A percentile compares a stretch with the other conserved stretches of the same genome.
phyloP scores from a whole-genome alignment of 2,888 invertebrate species.

The Andrena bicolor region DNA sequence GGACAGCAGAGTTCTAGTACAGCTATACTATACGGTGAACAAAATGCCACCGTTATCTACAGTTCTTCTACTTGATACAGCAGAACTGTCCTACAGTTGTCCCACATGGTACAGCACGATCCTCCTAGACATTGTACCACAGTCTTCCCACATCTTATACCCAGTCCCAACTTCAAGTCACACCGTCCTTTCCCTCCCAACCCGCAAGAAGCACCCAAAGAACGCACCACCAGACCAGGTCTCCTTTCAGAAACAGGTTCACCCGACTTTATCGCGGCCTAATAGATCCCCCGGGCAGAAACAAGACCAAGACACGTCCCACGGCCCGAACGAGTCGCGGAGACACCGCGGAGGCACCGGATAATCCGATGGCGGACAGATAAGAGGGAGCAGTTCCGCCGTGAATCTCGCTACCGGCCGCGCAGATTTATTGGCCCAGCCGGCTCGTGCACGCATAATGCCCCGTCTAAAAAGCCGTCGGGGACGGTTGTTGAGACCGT shows the following conservation, averaged over 20 bases:
- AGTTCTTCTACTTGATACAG: too few species aligned
- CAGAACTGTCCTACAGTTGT: too few species aligned
- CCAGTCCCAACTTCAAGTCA: too few species aligned
- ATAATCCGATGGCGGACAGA: conserved; percentile 33
- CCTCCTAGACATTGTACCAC: too few species aligned
- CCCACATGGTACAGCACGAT: too few species aligned
- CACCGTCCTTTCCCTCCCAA: too few species aligned
- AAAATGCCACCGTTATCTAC: too few species aligned
- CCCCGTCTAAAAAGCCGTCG: conserved; percentile 36
- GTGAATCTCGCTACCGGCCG: conserved; percentile 29
- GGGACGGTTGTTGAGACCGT: conserved; percentile 37
- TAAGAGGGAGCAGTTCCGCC: neutral
- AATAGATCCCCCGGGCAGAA: conserved; percentile 33
- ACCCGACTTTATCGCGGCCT: conserved; percentile 27
- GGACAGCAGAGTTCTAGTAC: too few species aligned
- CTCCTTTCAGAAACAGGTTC: conserved; percentile 21
- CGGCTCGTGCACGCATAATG: conserved; percentile 29
- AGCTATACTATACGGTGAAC: too few species aligned
- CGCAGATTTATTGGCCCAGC: conserved; percentile 49
- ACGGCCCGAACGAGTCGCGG: conserved; percentile 19
- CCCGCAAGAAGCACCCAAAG: neutral
- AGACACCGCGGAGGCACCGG: conserved; percentile 8
- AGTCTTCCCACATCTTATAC: too few species aligned
- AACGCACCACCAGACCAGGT: neutral
- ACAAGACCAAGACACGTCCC: conserved; percentile 13